These are phyloP conservation scores for Abscondita cerata DNA, from an alignment of 2,888 invertebrate genomes.

Conservation along the genomic window DNA sequence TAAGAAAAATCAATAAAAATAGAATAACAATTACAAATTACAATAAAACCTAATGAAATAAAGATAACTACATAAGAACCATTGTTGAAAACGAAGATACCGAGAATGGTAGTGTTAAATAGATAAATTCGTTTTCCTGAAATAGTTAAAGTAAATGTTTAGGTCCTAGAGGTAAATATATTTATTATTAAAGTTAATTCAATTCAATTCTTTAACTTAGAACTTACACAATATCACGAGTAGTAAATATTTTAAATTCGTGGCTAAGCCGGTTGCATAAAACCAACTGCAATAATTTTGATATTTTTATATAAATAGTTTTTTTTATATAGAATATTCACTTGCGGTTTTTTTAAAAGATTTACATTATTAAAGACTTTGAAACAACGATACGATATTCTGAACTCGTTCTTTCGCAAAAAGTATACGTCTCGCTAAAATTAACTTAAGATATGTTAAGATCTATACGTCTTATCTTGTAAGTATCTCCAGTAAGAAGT, in stretches of 20 bases:
- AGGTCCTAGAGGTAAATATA: constrained; percentile 7
- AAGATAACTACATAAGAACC: constrained; percentile 7
- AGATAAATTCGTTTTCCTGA: constrained; percentile 10
- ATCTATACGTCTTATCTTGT: too few relatives aligned
- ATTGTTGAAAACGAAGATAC: constrained; percentile 9
- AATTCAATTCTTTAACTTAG: constrained; percentile 4
- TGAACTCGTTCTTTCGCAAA: neutral
- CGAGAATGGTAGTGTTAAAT: constrained; percentile 8
- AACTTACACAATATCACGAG: too few relatives aligned
- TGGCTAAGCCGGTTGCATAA: too few relatives aligned
- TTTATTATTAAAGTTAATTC: constrained; percentile 4
- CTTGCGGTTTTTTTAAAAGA: neutral
- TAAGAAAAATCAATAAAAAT: neutral
- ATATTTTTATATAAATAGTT: too few relatives aligned
- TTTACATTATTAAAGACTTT: constrained; percentile 1
- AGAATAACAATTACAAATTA: constrained; percentile 9
- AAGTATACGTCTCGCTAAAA: neutral
- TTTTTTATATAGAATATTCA: too few relatives aligned
- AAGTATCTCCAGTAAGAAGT: too few relatives aligned
- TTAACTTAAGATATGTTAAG: too few relatives aligned
- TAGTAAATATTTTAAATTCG: too few relatives aligned
- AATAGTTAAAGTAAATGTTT: constrained; percentile 8
- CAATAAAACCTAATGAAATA: constrained; percentile 9
- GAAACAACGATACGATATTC: neutral
- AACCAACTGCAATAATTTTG: too few relatives aligned